Evolutionary conservation across 2,888 invertebrate genomes (phyloP), one percentile per base, ranked within the genome.

Genomic region (Amblyteles armatorius): DNA sequence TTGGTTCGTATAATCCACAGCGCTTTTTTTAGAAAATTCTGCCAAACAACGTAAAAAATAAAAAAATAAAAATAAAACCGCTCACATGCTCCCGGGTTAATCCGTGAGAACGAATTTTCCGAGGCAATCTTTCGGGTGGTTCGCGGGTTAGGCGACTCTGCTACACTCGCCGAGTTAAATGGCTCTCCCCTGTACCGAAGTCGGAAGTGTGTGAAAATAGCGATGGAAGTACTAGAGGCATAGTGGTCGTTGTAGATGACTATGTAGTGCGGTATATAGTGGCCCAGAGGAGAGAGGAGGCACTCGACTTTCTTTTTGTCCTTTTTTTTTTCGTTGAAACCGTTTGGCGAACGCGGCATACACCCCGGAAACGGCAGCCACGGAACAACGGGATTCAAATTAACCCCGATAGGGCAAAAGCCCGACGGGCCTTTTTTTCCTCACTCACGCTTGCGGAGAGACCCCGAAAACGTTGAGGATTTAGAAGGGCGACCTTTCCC

Each of bases 331-430:
- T 68, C 40, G 57, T 50, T 44, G 68, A 73, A 81, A 55, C 74
- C 63, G 77, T 73, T 69, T 73, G 72, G 60, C 81, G 55, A 79
- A 48, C 44, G 52, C 71, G 72, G 52, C 81, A 72, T 76, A 79
- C 76, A 76, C 72, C 76, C 79, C 79, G 85, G 82, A 85, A 85
- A 82, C 82, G 79, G 85, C 79, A 85, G 85, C 82, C 85, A 80
- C 85, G 77, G 82, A 85, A 85, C 85, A 85, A 85, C 82, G 85
- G 77, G 85, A 82, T 85, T 85, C 85, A 85, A 85, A 85, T 85
- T 85, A 85, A 85, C 85, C 82, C 77, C 77, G 82, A 85, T 85
- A 77, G 82, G 63, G 73, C 69, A 73, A 76, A 79, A 82, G 76
- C 82, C 82, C 76, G 67, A 65, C 68, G 57, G 82, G 72, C 29